phyloP scores from a whole-genome alignment of 2,888 invertebrate species.

The Synergus itoensis region DNA sequence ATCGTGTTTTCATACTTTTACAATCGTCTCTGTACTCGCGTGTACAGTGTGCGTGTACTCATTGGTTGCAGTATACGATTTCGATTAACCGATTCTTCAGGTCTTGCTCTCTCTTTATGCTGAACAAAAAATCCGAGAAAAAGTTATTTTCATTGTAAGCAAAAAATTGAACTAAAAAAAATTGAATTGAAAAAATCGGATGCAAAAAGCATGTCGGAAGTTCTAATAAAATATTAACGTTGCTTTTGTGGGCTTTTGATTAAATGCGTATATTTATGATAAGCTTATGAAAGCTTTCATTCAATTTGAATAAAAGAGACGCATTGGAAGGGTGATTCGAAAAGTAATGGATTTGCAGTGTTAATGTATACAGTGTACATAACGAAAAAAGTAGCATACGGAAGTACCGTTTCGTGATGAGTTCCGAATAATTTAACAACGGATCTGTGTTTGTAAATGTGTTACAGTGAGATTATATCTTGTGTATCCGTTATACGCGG shows the following conservation, averaged over 20 bases:
- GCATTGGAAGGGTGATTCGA: no score
- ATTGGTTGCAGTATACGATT: neutral
- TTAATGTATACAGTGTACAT: neutral
- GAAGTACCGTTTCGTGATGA: slow-evolving; percentile 57
- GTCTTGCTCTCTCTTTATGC: neutral
- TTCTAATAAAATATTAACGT: no score
- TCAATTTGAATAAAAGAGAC: no score
- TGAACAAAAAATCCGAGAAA: neutral
- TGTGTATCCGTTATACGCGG: slow-evolving; percentile 65
- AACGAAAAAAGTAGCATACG: neutral
- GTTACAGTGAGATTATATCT: slow-evolving; percentile 64
- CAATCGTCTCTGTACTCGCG: neutral
- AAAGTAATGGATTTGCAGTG: no score
- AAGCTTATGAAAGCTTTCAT: no score
- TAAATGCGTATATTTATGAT: no score
- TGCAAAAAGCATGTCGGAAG: no score
- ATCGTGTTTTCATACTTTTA: neutral
- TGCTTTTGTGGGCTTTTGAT: no score
- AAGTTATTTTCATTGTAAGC: neutral
- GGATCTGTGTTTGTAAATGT: slow-evolving; percentile 59
- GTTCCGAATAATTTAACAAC: slow-evolving; percentile 61
- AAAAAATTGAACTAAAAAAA: neutral
- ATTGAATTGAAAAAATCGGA: neutral
- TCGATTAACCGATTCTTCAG: neutral
- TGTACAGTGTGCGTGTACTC: neutral